Percentiles rank a stretch among this genome's conserved stretches.
Conservation (phyloP, 2,888 invertebrate species). For the Tipula helvola region DNA sequence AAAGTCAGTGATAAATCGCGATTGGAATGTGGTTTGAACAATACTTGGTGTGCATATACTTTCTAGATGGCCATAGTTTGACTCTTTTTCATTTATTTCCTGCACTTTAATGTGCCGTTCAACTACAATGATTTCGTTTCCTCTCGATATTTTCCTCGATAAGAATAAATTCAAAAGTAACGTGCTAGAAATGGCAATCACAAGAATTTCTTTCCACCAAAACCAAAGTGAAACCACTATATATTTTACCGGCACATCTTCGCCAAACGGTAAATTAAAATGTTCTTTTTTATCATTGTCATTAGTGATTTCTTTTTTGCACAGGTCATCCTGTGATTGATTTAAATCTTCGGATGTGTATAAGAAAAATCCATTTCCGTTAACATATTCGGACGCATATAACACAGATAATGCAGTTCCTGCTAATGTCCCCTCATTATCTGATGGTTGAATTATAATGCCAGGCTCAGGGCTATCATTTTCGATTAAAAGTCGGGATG, state of each 20-base stretch:
- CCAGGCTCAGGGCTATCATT: conserved; percentile 17
- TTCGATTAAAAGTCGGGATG: conserved; percentile 26
- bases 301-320: conserved; percentile 26
- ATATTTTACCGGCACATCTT: conserved; percentile 50
- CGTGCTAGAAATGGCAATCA: conserved; percentile 62
- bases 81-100: conserved; percentile 30
- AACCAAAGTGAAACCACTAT: conserved; percentile 65
- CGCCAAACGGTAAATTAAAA: conserved; percentile 31
- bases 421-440: conserved; percentile 36
- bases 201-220: conserved; percentile 72
- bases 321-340: conserved; percentile 36
- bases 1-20: conserved; percentile 75
- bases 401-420: conserved; percentile 59
- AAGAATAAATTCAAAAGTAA: conserved; percentile 55
- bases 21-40: conserved; percentile 28
- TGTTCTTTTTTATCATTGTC: conserved; percentile 19
- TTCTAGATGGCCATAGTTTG: conserved; percentile 18
- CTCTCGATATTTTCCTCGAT: conserved; percentile 33
- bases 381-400: conserved; percentile 57
- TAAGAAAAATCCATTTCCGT: conserved; percentile 70
- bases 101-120: conserved; percentile 34
- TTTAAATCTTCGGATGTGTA: conserved; percentile 46
- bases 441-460: conserved; percentile 35
- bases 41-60: conserved; percentile 4
- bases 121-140: conserved; percentile 29